Evolutionary conservation across 2,888 invertebrate species (phyloP), one percentile per base, ranked within the genome.

Genomic region (Onthophagus sagittarius): DNA sequence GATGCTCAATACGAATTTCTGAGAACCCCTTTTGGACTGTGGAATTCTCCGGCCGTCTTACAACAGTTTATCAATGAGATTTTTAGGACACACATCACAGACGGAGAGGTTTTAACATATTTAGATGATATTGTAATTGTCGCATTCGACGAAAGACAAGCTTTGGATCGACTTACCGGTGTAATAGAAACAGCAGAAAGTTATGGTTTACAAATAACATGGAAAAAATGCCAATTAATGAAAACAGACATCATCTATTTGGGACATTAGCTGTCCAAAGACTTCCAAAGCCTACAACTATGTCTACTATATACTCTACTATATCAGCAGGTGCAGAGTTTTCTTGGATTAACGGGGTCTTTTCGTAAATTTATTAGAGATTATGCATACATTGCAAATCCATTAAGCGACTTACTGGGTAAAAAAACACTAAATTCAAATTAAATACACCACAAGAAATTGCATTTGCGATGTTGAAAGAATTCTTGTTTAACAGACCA

Each of bases 181-280:
- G 23, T 23, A 23, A 23, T 23, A 23, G 3, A 23, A 13, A 79
- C 67, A 64, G 77, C 78, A 7, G 70, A 75, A 75, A 78, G 79
- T n/a, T 77, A 79, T 69, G 79, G 79, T 13, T 72, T 81, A 70
- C 70, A 80, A 76, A 77, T 80, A 71, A 83, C 83, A 23, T 80
- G 77, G 78, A 80, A 80, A 32, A 84, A 84, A 76, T 83, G 82
- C 71, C 78, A 82, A 11, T 81, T 85, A 3, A 23, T 23, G 23
- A 23, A 23, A 23, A 23, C 23, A 23, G 23, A 23, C 3, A 23
- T 23, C 23, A 23, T 3, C 23, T 23, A 23, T 23, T 23, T 23
- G 23, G 23, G 23, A 23, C 23, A 23, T 23, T 23, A 23, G 23
- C 1, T 23, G 23, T 23, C 23, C 23, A 23, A 23, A 23, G 23